These are phyloP conservation scores for Tenthredo livida DNA, from an alignment of 2,888 invertebrate genomes.

Conservation along the genomic window DNA sequence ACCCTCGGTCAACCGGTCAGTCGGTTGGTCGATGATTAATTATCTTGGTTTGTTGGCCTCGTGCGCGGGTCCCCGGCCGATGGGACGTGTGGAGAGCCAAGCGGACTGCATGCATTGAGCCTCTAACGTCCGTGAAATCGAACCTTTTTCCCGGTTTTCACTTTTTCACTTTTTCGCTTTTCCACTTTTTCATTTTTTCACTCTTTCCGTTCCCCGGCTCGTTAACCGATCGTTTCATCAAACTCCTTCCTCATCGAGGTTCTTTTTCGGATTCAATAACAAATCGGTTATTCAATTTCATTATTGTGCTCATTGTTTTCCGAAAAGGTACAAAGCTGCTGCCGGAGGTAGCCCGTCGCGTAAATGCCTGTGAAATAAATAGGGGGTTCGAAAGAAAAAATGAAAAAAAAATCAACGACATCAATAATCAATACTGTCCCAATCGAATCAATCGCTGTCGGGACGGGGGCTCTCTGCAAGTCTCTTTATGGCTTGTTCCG, in stretches of 20 bases:
- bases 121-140: constrained; percentile 71
- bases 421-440: constrained; percentile 59
- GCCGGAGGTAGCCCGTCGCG: background rate
- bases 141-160: constrained; percentile 60
- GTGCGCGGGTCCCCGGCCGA: background rate
- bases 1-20: constrained; percentile 50
- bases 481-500: constrained; percentile 47
- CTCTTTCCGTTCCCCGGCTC: too few species aligned
- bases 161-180: background rate
- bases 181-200: background rate
- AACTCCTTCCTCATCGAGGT: too few species aligned
- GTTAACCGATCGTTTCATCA: background rate
- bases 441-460: constrained; percentile 74
- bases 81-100: background rate
- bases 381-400: constrained; percentile 9
- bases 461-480: constrained; percentile 48
- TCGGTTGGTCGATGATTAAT: constrained; percentile 42
- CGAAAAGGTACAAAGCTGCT: background rate
- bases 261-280: background rate
- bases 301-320: background rate
- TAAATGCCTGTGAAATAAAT: constrained; percentile 56
- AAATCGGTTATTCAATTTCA: background rate
- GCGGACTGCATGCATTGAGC: constrained; percentile 5
- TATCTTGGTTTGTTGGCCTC: constrained; percentile 19
- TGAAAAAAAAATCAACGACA: background rate